Conservation (phyloP, 2,113 vertebrate species). For the Oreotrochilus melanogaster region DNA sequence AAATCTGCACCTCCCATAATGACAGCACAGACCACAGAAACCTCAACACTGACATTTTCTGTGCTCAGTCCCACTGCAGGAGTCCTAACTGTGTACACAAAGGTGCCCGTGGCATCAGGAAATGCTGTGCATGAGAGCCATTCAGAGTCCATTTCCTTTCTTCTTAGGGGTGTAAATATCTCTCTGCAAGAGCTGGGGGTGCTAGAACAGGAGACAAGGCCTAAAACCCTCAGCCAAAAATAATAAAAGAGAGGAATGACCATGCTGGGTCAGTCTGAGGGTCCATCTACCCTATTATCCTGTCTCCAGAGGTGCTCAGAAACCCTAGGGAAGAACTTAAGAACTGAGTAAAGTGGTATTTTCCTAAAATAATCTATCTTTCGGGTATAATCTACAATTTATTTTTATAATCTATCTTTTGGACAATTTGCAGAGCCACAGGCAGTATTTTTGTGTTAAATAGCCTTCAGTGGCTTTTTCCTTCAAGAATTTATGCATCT, state of each 20-base stretch:
- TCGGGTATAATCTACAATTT: background rate
- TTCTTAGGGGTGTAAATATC: accelerated
- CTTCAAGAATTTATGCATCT: background rate
- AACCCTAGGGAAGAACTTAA: background rate
- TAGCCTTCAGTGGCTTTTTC: background rate
- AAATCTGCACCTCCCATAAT: background rate
- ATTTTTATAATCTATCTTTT: background rate
- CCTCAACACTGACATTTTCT: background rate
- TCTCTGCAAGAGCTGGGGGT: background rate
- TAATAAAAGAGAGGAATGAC: background rate
- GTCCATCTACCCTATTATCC: background rate
- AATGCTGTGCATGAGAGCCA: accelerated
- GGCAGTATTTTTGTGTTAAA: background rate
- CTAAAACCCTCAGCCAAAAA: background rate
- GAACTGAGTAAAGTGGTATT: background rate
- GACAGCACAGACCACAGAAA: background rate
- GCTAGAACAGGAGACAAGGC: background rate
- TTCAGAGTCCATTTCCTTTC: background rate
- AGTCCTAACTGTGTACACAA: accelerated
- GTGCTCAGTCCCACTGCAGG: background rate
- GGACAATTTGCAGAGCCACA: background rate
- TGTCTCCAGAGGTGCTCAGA: background rate
- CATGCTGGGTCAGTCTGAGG: background rate
- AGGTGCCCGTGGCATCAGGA: background rate
- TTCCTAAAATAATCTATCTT: background rate